Evolutionary conservation across 2,113 vertebrate genomes (phyloP).

Genomic region (Cettia cetti): DNA sequence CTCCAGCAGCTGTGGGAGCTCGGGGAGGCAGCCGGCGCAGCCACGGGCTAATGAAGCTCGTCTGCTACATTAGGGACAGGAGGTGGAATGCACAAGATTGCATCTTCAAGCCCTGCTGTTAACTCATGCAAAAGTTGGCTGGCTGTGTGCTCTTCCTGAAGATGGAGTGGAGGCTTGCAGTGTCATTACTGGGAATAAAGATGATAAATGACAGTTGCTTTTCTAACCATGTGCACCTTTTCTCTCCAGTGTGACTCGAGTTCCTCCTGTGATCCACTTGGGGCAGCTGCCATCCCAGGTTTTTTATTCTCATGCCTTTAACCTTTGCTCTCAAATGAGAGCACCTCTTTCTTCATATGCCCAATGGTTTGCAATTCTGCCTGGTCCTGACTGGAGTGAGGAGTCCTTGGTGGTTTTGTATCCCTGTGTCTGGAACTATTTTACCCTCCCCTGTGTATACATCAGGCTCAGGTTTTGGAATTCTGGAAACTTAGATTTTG

Average conservation of each 20-base stretch:
- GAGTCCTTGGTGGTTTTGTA: not conserved
- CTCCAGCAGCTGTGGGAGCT: not conserved
- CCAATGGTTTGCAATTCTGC: not conserved
- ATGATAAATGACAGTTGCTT: slow-evolving; percentile 21
- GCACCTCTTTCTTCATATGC: not conserved
- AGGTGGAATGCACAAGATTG: not conserved
- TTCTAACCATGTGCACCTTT: not conserved
- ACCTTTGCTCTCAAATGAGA: not conserved
- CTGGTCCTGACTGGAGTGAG: not conserved
- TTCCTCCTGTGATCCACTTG: not conserved
- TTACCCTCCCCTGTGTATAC: not conserved
- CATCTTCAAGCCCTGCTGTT: not conserved
- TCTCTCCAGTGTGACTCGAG: not conserved
- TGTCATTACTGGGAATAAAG: not conserved
- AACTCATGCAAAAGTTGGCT: slow-evolving; percentile 33
- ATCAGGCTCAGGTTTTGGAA: not conserved
- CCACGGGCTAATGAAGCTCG: slow-evolving; percentile 17
- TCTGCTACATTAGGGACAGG: slow-evolving; percentile 19
- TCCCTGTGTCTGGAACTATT: not conserved
- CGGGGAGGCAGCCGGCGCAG: not conserved
- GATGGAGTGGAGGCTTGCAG: slow-evolving; percentile 17
- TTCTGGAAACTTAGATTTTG: no score
- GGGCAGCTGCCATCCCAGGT: not conserved
- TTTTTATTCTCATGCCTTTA: not conserved
- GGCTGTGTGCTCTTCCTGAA: not conserved